Base-by-base conservation (phyloP, 2,888 invertebrate genomes). In the Zeuzera pyrina region DNA sequence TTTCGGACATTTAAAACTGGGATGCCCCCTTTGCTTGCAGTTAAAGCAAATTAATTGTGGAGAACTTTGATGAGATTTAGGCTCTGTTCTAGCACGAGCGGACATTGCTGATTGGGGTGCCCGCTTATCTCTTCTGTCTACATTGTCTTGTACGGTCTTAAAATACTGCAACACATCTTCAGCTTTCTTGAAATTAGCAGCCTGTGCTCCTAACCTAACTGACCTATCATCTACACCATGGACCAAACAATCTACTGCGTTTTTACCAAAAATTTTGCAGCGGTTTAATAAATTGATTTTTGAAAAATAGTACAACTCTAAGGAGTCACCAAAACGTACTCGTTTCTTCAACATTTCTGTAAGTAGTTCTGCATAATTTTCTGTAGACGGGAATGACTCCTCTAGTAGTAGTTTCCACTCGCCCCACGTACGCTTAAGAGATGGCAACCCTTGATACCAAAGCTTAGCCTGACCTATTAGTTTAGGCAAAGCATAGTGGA, bases 351-450 rank as follows among this genome's bases (percentile, higher is more conserved):
- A 25, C 42, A 42, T 42, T 22, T 39, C 37, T 11, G 32, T 35
- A n/a, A 42, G 25, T 1, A 39, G 15, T 14, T 41, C 36, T 0
- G 42, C 39, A 15, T 37, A 43, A 28, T 40, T 35, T 11, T 40
- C 40, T 12, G 27, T 34, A 16, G 31, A 22, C 8, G 43, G 43
- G 29, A 43, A 43, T n/a, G 35, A 40, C 3, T 43, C 38, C 0
- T 31, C 16, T 11, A 43, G 14, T 7, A 38, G 38, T 2, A 2
- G 12, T 33, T 39, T 42, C 39, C 39, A 39, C 14, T 42, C 39
- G 2, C 13, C 7, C 40, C 42, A 38, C 3, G 42, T 11, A 28
- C 23, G 34, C 5, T 30, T 32, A 29, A 40, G 33, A 1, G 36
- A 16, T 2, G 38, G 36, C 6, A 43, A 14, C 10, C 27, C 30